These are phyloP conservation scores for Yponomeuta malinellus DNA, from an alignment of 2,888 invertebrate species.

Conservation along the genomic window DNA sequence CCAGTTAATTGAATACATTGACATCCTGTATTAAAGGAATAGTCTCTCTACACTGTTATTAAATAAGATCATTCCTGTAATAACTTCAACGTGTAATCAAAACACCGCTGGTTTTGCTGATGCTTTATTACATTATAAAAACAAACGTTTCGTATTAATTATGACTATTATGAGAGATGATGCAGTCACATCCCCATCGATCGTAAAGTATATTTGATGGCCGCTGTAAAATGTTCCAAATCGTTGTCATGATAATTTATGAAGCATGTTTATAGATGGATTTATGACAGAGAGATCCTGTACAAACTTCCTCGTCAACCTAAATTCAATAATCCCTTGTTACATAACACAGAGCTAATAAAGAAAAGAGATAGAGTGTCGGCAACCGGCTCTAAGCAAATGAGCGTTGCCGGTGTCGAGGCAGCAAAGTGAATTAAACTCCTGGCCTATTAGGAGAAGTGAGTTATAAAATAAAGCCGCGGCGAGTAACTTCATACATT, in stretches of 20 bases:
- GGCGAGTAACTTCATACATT: conserved; percentile 73
- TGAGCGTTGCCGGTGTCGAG: conserved; percentile 4
- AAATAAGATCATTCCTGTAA: conserved; percentile 41
- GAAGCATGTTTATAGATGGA: conserved; percentile 70
- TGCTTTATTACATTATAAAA: conserved; percentile 70
- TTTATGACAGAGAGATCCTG: conserved; percentile 43
- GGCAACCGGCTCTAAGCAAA: background rate
- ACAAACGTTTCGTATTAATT: conserved; percentile 74
- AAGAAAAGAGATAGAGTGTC: background rate
- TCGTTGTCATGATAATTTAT: conserved; percentile 73
- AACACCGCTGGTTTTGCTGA: conserved; percentile 48
- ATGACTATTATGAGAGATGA: conserved; percentile 62
- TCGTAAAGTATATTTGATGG: conserved; percentile 71
- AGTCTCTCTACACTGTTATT: conserved; percentile 48
- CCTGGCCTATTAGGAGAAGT: conserved; percentile 70
- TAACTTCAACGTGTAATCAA: conserved; percentile 40
- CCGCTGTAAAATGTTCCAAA: conserved; percentile 73
- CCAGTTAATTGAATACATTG: conserved; percentile 16
- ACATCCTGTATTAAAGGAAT: conserved; percentile 30
- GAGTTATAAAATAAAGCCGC: conserved; percentile 73
- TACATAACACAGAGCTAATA: background rate
- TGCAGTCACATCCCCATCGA: conserved; percentile 64
- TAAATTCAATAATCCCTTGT: conserved; percentile 8
- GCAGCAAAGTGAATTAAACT: conserved; percentile 61
- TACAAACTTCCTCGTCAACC: conserved; percentile 28